phyloP scores from a whole-genome alignment of 1,140 invertebrate genomes.

The Hyles euphorbiae region DNA sequence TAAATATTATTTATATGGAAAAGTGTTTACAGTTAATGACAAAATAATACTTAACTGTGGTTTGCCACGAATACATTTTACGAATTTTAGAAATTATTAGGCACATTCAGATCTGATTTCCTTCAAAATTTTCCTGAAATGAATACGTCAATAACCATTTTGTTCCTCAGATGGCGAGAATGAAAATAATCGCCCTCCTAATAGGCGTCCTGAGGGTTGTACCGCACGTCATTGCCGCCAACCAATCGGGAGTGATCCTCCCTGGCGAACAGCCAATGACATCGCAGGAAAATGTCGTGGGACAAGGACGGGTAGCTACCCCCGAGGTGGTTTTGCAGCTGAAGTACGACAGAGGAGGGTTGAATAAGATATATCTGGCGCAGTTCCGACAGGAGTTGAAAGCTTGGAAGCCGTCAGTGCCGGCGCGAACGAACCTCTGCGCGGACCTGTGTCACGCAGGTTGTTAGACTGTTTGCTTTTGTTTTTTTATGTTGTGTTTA shows the following conservation, averaged over 20 bases:
- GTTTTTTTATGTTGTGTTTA: constrained; percentile 4
- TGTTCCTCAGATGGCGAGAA: constrained; percentile 40
- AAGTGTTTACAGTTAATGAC: too few relatives aligned
- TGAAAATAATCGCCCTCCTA: constrained; percentile 37
- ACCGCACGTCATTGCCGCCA: constrained; percentile 15
- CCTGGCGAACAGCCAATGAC: constrained; percentile 33
- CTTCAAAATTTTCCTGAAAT: background rate
- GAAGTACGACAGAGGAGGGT: constrained; percentile 58
- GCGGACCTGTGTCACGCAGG: constrained; percentile 66
- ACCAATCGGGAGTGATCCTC: constrained; percentile 27
- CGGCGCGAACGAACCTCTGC: constrained; percentile 40
- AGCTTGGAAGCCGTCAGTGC: constrained; percentile 38
- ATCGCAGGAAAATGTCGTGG: constrained; percentile 10
- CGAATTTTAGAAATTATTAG: too few relatives aligned
- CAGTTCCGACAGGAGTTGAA: constrained; percentile 50
- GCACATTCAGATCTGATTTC: too few relatives aligned
- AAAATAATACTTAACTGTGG: too few relatives aligned
- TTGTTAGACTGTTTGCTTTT: constrained; percentile 21
- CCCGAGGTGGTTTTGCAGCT: constrained; percentile 62
- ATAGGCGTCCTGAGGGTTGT: constrained; percentile 38
- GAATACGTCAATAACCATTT: constrained; percentile 1
- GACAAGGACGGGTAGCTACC: constrained; percentile 34
- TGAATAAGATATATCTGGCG: constrained; percentile 66
- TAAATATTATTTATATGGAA: too few relatives aligned
- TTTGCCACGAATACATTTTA: too few relatives aligned